Base-by-base conservation (phyloP, 2,888 invertebrate genomes). In the Argynnis bischoffii region DNA sequence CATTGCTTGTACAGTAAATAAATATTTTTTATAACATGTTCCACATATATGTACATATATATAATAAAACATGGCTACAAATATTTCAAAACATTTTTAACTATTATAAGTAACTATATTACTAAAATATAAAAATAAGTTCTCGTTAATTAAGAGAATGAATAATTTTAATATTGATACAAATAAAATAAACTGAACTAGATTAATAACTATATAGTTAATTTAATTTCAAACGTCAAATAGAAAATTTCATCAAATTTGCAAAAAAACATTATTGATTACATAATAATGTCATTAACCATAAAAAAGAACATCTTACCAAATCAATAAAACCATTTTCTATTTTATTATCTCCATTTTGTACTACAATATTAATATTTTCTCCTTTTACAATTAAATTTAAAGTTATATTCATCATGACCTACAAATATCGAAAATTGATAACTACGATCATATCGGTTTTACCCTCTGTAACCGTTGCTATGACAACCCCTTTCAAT, bases 341-440 rank as follows among this genome's bases (percentile, higher is more conserved):
- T 72, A 54, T 50, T 47, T 75, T 65, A 2, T 26, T 26, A 55
- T 78, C 76, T 41, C 75, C 74, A 48, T 80, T 73, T 64, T 82
- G 81, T 55, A 79, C 69, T 51, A 67, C 66, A 66, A 86, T 80
- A 70, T 76, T 76, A 47, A 86, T 75, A 48, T 74, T 75, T 68
- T 81, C 78, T 2, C 78, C 77, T 13, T 84, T 75, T 48, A 86
- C 71, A 66, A 74, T 75, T 69, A 88, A 80, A 75, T 87, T 82
- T 72, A 89, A 77, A 60, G 81, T 73, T 21, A 87, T 71, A 66
- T 85, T 83, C 56, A 83, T 76, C 85, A 86, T 87, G 81, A 83
- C 84, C 83, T 82, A 84, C 85, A 85, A 88, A 86, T 89, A 90
- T 90, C 88, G 88, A 87, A 88, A 88, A 86, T 82, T 84, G 85